Conservation (phyloP, 2,113 vertebrate species). For the Datnioides undecimradiatus region DNA sequence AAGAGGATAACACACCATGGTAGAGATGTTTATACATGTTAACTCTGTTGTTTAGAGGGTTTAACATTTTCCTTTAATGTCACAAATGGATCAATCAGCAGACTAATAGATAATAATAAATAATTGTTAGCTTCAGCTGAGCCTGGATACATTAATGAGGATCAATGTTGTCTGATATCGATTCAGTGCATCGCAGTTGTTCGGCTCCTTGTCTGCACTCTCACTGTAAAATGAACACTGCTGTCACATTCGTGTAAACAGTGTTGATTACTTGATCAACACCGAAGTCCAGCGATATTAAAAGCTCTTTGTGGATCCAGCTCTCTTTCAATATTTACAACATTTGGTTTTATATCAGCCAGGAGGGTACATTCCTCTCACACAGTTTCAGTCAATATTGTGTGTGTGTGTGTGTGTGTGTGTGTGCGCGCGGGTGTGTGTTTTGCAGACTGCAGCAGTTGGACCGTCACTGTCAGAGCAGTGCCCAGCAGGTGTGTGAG, state of each 20-base stretch:
- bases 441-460: slow-evolving; percentile 91
- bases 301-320: slow-evolving; percentile 58
- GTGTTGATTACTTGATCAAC: slow-evolving; percentile 53
- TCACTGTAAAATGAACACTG: slow-evolving; percentile 1
- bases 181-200: background rate
- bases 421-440: slow-evolving; percentile 52
- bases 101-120: background rate
- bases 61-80: background rate
- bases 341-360: slow-evolving; percentile 68
- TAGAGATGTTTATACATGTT: background rate
- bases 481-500: slow-evolving; percentile 92
- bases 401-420: slow-evolving; percentile 32
- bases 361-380: slow-evolving; percentile 53
- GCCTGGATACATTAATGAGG: background rate
- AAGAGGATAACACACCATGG: no score
- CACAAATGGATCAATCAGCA: no score
- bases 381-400: slow-evolving; percentile 52
- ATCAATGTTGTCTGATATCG: background rate
- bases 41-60: background rate
- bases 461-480: slow-evolving; percentile 91
- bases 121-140: background rate
- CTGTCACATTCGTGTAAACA: slow-evolving; percentile 32
- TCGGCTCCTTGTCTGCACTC: slow-evolving; percentile 13
- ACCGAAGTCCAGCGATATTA: slow-evolving; percentile 70
- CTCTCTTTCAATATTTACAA: slow-evolving; percentile 74